Percentiles rank a stretch among this genome's conserved stretches.
Conservation (phyloP, 2,888 invertebrate species). For the Sphaerophoria taeniata region DNA sequence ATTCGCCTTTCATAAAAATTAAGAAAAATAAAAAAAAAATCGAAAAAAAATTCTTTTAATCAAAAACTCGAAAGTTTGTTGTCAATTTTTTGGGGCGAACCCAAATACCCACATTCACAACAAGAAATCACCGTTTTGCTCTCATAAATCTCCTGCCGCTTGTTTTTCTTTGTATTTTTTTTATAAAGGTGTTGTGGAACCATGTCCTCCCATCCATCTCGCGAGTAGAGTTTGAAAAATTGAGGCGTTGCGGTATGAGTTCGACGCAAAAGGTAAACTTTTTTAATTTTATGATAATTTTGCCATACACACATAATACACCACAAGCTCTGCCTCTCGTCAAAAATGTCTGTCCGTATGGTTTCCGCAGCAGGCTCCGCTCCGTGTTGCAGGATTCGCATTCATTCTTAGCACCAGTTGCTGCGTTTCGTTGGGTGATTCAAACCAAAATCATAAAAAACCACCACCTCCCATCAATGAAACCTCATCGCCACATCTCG, state of each 20-base stretch:
- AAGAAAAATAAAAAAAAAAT: background rate
- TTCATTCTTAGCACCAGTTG: constrained; percentile 63
- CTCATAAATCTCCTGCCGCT: constrained; percentile 28
- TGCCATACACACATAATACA: constrained; percentile 48
- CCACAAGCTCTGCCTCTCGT: background rate
- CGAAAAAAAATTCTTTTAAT: constrained; percentile 64
- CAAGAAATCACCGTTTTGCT: constrained; percentile 21
- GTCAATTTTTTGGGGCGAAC: constrained; percentile 61
- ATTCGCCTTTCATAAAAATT: constrained; percentile 60
- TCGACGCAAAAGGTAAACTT: constrained; percentile 59
- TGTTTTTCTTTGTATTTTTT: constrained; percentile 3
- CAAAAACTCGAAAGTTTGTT: constrained; percentile 66
- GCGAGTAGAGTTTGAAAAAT: background rate
- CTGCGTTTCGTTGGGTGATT: constrained; percentile 54
- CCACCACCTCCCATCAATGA: constrained; percentile 33
- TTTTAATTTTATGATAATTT: constrained; percentile 75
- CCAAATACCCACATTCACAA: background rate
- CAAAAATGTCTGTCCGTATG: background rate
- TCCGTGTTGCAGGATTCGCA: constrained; percentile 4
- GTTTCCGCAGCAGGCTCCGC: background rate
- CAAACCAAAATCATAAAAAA: constrained; percentile 21
- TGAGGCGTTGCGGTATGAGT: background rate
- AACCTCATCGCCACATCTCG: constrained; percentile 31
- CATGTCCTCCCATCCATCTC: constrained; percentile 36
- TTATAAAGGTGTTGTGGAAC: constrained; percentile 36